A percentile compares a stretch with the other conserved stretches of the same genome.
phyloP scores from a whole-genome alignment of 2,797 vertebrate species.

The Pangasius djambal region DNA sequence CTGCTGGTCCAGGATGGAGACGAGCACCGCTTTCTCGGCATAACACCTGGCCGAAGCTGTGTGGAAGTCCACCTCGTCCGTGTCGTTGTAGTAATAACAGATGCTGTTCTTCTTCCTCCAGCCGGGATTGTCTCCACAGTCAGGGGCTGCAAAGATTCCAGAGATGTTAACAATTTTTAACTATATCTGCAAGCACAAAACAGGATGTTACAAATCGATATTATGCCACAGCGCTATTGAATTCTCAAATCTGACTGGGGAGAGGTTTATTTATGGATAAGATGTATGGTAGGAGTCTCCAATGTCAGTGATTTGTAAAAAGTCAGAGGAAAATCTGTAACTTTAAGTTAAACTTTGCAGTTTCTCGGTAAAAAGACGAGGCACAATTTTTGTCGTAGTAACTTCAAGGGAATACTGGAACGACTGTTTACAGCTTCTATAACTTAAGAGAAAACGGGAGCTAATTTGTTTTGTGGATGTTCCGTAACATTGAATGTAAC shows the following conservation, averaged over 20 bases:
- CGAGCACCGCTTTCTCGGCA: conserved; percentile 69
- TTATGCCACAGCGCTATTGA: background rate
- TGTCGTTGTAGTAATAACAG: conserved; percentile 83
- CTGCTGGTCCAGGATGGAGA: conserved; percentile 67
- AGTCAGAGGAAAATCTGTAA: background rate
- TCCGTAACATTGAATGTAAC: too few relatives aligned
- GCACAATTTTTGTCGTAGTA: too few relatives aligned
- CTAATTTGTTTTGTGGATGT: too few relatives aligned
- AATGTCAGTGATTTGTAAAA: background rate
- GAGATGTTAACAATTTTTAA: background rate
- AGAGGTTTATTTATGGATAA: background rate
- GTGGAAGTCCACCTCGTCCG: conserved; percentile 74
- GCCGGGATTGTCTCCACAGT: conserved; percentile 74
- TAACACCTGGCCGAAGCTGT: conserved; percentile 65
- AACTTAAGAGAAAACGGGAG: background rate
- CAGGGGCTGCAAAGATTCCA: conserved; percentile 66
- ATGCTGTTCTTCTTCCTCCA: conserved; percentile 77
- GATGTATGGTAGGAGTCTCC: background rate
- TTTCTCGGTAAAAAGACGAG: background rate
- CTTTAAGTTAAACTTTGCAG: background rate
- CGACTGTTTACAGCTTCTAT: background rate
- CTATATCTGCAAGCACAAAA: background rate
- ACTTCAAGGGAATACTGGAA: background rate
- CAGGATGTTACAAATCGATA: background rate
- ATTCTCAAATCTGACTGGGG: background rate